Base-by-base conservation (phyloP, 2,888 invertebrate genomes). In the Romanomermis culicivorax region DNA sequence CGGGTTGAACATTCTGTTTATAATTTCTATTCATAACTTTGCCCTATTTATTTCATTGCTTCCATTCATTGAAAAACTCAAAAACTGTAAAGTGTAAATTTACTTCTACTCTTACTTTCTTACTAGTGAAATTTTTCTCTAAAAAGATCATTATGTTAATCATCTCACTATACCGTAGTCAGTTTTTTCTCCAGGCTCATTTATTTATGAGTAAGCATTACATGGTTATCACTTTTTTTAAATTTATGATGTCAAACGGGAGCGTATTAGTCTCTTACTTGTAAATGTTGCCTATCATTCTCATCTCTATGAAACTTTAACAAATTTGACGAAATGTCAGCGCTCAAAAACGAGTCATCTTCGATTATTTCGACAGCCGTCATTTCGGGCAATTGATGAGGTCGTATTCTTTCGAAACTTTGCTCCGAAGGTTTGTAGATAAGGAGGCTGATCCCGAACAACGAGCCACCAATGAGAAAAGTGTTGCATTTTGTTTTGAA, bases 311-410 rank as follows among this genome's bases (percentile, higher is more conserved):
- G 89, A 68, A 89, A 89, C 1, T 91, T 86, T 69, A 93, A 91
- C 51, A 97, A 74, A 73, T 97, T 97, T 65, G 81, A 85, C 60
- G 83, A 83, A 67, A 91, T 91, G 72, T 97, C 97, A 0, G 91
- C 85, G 1, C 93, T 95, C 17, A 97, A 76, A 74, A 93, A 93
- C 0, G 87, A 85, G 67, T 97, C 95, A 67, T 95, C 93, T 68
- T 97, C 95, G 25, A 67, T 60, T 51, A 97, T 91, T 72, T 97
- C 97, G 14, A 95, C 79, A 0, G 91, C 83, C 1, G 89, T 87
- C 85, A 89, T 93, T 95, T 95, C 97, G 70, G 91, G 91, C 0
- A 93, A 89, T 68, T 85, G 85, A 71, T 86, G 88, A 73, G 95
- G 93, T 50, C 91, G 61, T 64, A 71, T 55, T 71, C 93, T 93